Evolutionary conservation across 1,140 invertebrate genomes (phyloP).

Genomic region (Drosophila simulans): DNA sequence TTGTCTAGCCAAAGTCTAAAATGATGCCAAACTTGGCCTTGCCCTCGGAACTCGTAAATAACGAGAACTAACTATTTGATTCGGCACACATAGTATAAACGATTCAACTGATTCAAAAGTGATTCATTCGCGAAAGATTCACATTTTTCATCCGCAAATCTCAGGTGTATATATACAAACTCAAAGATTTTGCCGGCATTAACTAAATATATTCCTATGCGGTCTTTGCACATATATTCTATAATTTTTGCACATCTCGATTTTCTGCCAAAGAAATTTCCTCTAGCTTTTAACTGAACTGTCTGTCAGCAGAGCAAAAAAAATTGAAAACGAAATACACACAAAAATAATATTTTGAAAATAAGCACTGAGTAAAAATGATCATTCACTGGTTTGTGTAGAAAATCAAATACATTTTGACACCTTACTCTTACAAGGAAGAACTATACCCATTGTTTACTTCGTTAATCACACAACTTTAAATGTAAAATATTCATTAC

Average conservation of each 20-base stretch:
- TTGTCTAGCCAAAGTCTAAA: conserved; percentile 22
- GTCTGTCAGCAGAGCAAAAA: conserved; percentile 26
- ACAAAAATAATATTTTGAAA: conserved; percentile 6
- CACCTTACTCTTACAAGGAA: too few species aligned
- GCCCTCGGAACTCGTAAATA: conserved; percentile 41
- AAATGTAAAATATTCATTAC: conserved; percentile 1
- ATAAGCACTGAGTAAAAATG: conserved; percentile 15
- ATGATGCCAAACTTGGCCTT: conserved; percentile 40
- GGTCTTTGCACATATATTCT: conserved; percentile 20
- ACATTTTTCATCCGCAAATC: conserved; percentile 13
- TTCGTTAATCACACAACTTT: not conserved
- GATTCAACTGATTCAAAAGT: conserved; percentile 29
- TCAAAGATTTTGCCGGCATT: conserved; percentile 31
- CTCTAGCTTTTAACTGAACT: conserved; percentile 12
- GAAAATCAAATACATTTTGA: not conserved
- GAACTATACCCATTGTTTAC: not conserved
- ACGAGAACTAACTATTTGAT: conserved; percentile 23
- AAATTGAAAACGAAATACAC: conserved; percentile 27
- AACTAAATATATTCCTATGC: conserved; percentile 35
- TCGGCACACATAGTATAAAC: conserved; percentile 1
- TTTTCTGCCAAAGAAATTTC: conserved; percentile 29
- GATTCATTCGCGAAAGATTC: conserved; percentile 37
- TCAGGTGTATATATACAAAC: conserved; percentile 35
- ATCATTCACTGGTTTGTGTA: not conserved
- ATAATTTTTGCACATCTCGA: conserved; percentile 33